Conservation (phyloP, 1,140 invertebrate genomes). For the Xylocopa sonorina region DNA sequence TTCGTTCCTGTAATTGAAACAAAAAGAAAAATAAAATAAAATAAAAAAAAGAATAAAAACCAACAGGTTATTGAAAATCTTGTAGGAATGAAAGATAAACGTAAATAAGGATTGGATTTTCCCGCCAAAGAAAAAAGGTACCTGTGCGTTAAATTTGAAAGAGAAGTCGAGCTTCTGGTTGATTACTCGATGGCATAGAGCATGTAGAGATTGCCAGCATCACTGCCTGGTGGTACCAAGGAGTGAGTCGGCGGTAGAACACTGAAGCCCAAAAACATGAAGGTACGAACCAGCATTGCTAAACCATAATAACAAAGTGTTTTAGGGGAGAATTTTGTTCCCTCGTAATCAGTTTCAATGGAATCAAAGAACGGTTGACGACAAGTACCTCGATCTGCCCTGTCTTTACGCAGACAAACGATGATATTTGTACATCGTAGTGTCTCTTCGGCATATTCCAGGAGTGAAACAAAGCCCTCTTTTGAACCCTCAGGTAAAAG, state of each 20-base stretch:
- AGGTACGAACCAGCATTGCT: conserved; percentile 93
- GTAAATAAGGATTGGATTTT: background rate
- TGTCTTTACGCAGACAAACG: conserved; percentile 92
- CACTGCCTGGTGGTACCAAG: conserved; percentile 86
- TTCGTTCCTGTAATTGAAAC: conserved; percentile 48
- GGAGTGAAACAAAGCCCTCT: conserved; percentile 94
- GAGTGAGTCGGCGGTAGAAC: conserved; percentile 91
- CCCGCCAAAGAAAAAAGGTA: conserved; percentile 43
- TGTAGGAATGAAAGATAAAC: background rate
- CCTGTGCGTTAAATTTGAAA: conserved; percentile 78
- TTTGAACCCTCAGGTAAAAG: conserved; percentile 94
- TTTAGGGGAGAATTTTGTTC: conserved; percentile 57
- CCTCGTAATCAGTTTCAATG: conserved; percentile 41
- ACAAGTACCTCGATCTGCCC: conserved; percentile 88
- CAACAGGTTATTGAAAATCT: background rate
- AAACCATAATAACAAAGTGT: conserved; percentile 76
- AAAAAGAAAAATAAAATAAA: conserved; percentile 32
- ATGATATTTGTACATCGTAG: conserved; percentile 91
- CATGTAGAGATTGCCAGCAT: conserved; percentile 89
- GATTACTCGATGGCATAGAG: conserved; percentile 90
- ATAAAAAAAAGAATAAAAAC: background rate
- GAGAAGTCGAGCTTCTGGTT: conserved; percentile 64
- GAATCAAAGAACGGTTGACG: conserved; percentile 60
- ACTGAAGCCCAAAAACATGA: conserved; percentile 98
- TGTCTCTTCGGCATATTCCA: conserved; percentile 98